Percentiles rank a stretch among this genome's conserved stretches.
These are phyloP conservation scores for Ploceus nigricollis DNA, from an alignment of 2,113 vertebrate genomes.

Conservation along the genomic window DNA sequence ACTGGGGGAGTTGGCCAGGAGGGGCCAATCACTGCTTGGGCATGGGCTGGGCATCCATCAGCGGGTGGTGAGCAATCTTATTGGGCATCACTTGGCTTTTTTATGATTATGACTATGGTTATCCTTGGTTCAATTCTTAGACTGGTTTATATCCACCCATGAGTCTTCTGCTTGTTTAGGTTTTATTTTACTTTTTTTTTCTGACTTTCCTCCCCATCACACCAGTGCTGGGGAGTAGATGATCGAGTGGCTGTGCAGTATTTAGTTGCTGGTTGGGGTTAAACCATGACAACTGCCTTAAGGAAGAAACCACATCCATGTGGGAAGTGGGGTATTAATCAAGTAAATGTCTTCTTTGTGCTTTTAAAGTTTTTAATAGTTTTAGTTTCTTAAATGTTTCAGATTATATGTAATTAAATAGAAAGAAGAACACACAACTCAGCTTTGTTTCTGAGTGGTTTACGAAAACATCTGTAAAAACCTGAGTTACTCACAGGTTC, in stretches of 20 bases:
- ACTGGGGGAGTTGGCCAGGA: neutral
- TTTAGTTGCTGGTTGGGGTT: neutral
- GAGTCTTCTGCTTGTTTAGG: neutral
- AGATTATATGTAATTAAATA: neutral
- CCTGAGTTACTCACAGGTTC: slow-evolving; percentile 71
- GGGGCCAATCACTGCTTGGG: neutral
- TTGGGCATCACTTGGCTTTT: neutral
- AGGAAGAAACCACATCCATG: neutral
- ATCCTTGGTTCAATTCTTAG: neutral
- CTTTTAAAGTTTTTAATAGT: neutral
- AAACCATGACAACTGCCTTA: neutral
- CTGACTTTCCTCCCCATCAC: neutral
- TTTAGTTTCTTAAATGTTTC: neutral
- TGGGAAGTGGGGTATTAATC: neutral
- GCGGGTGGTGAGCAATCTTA: neutral
- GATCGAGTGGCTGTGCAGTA: neutral
- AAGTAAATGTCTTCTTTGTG: neutral
- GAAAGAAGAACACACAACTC: neutral
- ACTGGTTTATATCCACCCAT: neutral
- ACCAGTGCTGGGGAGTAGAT: neutral
- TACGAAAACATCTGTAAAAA: neutral
- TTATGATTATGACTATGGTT: neutral
- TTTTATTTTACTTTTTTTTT: rapidly evolving
- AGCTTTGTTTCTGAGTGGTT: neutral
- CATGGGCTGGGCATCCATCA: neutral